Evolutionary conservation across 2,113 vertebrate species (phyloP).

Genomic region (Archocentrus centrarchus): DNA sequence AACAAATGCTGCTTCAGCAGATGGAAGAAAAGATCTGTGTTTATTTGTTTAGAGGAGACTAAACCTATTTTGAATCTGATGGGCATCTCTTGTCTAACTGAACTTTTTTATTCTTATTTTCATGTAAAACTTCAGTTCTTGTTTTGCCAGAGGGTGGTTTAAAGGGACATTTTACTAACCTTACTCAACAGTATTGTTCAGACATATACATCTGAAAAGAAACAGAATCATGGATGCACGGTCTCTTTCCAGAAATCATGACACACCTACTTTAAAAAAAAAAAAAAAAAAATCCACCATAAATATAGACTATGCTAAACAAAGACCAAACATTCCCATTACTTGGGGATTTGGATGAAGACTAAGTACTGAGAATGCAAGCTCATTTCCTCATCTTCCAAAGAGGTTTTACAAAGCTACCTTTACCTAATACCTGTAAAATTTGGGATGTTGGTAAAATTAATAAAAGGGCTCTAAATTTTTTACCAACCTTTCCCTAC

Average conservation of each 20-base stretch:
- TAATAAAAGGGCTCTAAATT: not conserved
- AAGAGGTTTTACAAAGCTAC: not conserved
- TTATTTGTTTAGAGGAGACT: slow-evolving; percentile 36
- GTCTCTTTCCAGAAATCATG: not conserved
- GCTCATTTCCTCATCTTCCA: not conserved
- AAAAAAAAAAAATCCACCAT: not conserved
- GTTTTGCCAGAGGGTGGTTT: not conserved
- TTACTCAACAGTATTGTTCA: not conserved
- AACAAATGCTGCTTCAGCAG: slow-evolving; percentile 74
- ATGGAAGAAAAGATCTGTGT: slow-evolving; percentile 79
- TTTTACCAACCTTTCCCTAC: not conserved
- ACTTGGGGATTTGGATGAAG: not conserved
- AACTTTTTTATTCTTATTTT: not conserved
- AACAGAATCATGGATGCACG: not conserved
- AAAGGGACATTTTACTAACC: not conserved
- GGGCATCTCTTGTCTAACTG: not conserved
- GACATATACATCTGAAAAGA: not conserved
- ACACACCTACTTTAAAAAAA: not conserved
- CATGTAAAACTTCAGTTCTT: not conserved
- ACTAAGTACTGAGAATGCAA: not conserved
- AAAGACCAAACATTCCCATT: not conserved
- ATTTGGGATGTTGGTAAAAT: not conserved
- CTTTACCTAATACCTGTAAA: not conserved
- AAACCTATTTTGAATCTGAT: slow-evolving; percentile 24
- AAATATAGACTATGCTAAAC: not conserved